A percentile compares a stretch with the other conserved stretches of the same genome.
These are phyloP conservation scores for Colletes collaris DNA, from an alignment of 2,888 invertebrate species.

Conservation along the genomic window DNA sequence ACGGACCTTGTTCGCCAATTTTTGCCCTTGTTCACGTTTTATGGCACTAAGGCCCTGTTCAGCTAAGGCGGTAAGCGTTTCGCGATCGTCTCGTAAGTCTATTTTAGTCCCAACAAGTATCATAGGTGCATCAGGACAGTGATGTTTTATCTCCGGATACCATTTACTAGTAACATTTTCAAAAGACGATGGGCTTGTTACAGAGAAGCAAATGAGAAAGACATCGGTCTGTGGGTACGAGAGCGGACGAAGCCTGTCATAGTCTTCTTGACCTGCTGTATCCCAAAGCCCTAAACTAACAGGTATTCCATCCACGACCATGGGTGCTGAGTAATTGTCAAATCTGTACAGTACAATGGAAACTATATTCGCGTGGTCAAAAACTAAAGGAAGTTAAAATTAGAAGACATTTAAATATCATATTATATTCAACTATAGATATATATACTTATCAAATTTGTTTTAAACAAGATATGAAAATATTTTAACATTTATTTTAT, in stretches of 20 bases:
- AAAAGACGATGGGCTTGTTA: constrained; percentile 99
- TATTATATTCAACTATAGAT: constrained; percentile 3
- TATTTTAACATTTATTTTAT: neutral
- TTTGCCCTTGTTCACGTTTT: constrained; percentile 98
- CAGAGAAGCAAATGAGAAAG: constrained; percentile 99
- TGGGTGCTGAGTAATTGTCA: constrained; percentile 99
- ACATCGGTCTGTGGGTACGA: constrained; percentile 99
- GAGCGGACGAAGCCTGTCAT: constrained; percentile 96
- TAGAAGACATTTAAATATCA: neutral
- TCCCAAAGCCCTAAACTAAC: constrained; percentile 99
- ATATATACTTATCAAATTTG: neutral
- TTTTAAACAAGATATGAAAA: neutral
- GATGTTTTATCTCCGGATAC: constrained; percentile 99
- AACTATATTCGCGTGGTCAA: constrained; percentile 22
- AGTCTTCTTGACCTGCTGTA: constrained; percentile 99
- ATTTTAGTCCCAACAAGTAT: constrained; percentile 99
- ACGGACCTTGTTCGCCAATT: constrained; percentile 94
- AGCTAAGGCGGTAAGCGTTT: constrained; percentile 94
- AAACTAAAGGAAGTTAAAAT: neutral
- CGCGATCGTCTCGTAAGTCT: constrained; percentile 98
- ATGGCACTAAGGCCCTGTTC: constrained; percentile 98
- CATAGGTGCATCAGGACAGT: constrained; percentile 99
- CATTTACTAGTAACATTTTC: constrained; percentile 99
- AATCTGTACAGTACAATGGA: constrained; percentile 86
- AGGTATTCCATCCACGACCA: constrained; percentile 99